phyloP scores from a whole-genome alignment of 37 sponge, comb jelly and placozoan species.

The Diacarnus erythraeanus region DNA sequence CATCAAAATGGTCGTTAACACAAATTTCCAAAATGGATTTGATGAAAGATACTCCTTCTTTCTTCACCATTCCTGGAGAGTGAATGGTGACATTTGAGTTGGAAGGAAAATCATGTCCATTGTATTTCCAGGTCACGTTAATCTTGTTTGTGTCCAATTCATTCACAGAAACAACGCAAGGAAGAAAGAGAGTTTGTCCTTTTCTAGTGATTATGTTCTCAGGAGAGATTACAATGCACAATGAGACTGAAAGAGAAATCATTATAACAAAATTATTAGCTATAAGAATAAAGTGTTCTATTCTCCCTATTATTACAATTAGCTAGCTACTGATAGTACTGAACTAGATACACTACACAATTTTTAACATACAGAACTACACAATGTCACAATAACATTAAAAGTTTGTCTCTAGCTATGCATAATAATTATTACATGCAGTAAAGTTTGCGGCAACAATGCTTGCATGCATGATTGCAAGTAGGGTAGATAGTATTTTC shows the following conservation, averaged over 20 bases:
- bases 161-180: background rate
- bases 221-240: conserved; percentile 6
- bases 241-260: background rate
- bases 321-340: background rate
- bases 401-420: too few relatives aligned
- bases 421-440: too few relatives aligned
- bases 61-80: background rate
- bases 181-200: background rate
- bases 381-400: too few relatives aligned
- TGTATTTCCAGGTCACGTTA: conserved; percentile 11
- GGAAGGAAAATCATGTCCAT: background rate
- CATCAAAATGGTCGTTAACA: background rate
- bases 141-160: background rate
- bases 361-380: too few relatives aligned
- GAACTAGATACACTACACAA: too few relatives aligned
- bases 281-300: too few relatives aligned
- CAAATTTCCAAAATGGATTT: conserved; percentile 21
- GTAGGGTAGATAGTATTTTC: too few relatives aligned
- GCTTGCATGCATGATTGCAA: background rate
- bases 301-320: too few relatives aligned
- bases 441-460: background rate
- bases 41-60: conserved; percentile 1
- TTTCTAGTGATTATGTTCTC: background rate
- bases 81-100: background rate
- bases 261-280: background rate